phyloP scores from a whole-genome alignment of 92 coral and sea anemone genomes.

The Parazoanthus darwini region DNA sequence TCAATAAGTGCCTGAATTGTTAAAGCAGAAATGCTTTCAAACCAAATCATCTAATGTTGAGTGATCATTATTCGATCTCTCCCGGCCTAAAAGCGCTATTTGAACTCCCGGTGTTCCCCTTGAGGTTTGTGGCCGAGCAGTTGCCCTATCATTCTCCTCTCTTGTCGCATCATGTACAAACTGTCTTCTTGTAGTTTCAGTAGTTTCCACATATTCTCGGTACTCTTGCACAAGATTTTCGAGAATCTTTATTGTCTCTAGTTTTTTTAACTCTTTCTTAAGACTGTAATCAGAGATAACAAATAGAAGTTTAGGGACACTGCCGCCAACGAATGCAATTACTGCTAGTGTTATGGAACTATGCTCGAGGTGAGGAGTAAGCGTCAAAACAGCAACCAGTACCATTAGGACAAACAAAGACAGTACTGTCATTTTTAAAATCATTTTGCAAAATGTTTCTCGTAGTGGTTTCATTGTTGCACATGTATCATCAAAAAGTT shows the following conservation, averaged over 20 bases:
- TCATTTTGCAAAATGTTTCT: not conserved
- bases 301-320: not conserved
- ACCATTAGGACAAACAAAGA: not conserved
- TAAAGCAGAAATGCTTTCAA: not conserved
- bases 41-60: not conserved
- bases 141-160: not conserved
- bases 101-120: not conserved
- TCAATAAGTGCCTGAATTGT: not conserved
- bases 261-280: not conserved
- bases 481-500: not conserved
- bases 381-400: not conserved
- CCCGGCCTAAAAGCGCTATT: too few species aligned
- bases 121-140: not conserved
- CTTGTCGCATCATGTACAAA: not conserved
- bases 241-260: not conserved
- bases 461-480: not conserved
- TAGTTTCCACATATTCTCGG: not conserved
- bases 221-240: not conserved
- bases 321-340: not conserved
- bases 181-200: too few species aligned
- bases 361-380: not conserved
- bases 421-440: not conserved
- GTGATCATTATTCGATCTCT: not conserved
- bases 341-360: not conserved
- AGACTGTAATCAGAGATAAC: not conserved